Percentiles rank a stretch among this genome's conserved stretches.
These are phyloP conservation scores for Taxidea taxus DNA, from an alignment of 2,113 vertebrate genomes.

Conservation along the genomic window DNA sequence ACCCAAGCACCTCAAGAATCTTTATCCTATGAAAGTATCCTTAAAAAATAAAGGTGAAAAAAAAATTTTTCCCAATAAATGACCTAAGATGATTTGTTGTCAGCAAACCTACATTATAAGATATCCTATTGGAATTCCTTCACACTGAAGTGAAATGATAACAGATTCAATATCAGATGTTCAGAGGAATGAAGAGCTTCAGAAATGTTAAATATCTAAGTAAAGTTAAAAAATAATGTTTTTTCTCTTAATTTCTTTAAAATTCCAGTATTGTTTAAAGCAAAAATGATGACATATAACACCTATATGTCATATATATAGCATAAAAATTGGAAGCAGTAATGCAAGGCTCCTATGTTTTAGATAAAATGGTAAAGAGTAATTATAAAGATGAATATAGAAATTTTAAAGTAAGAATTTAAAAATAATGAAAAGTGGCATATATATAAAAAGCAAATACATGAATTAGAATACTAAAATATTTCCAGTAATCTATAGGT, in stretches of 20 bases:
- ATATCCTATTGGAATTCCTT: background rate
- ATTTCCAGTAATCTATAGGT: background rate
- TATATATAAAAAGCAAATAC: background rate
- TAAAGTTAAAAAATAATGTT: background rate
- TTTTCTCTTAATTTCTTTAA: background rate
- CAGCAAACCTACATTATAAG: background rate
- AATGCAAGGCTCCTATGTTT: background rate
- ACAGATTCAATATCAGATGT: background rate
- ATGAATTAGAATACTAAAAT: background rate
- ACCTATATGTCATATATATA: no score
- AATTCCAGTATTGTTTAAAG: background rate
- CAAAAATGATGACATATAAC: background rate
- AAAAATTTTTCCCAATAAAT: background rate
- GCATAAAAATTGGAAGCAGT: background rate
- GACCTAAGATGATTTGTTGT: background rate
- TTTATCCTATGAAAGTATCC: background rate
- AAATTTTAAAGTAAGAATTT: background rate
- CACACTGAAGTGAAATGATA: background rate
- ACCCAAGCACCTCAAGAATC: background rate
- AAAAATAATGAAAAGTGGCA: background rate
- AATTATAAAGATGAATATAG: background rate
- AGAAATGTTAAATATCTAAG: background rate
- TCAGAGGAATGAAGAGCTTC: background rate
- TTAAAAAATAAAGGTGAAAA: background rate
- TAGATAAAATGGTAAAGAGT: background rate